Evolutionary conservation across 2,888 invertebrate genomes (phyloP).

Genomic region (Drosophila pullipes): DNA sequence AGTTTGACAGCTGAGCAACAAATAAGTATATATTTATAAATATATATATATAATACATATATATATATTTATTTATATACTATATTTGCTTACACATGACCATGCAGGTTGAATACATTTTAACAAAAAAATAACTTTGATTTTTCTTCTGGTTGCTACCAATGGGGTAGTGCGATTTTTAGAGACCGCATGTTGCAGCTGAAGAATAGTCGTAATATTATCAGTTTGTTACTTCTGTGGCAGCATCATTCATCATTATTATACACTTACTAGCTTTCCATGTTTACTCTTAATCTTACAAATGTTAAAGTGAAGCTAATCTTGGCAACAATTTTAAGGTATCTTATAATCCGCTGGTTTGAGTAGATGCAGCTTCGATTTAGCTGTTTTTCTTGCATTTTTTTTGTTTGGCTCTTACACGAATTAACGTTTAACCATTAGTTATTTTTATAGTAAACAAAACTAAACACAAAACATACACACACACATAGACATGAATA

Average conservation of each 20-base stretch:
- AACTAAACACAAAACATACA: constrained; percentile 22
- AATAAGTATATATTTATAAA: constrained; percentile 28
- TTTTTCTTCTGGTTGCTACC: background rate
- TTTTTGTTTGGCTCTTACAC: constrained; percentile 2
- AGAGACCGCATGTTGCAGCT: background rate
- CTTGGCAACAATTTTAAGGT: background rate
- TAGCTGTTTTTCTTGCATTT: constrained; percentile 16
- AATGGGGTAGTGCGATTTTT: constrained; percentile 3
- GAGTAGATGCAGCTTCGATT: background rate
- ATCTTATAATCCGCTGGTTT: background rate
- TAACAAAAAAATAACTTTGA: constrained; percentile 30
- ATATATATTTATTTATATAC: background rate
- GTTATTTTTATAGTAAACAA: constrained; percentile 52
- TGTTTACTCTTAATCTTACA: background rate
- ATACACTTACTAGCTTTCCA: background rate
- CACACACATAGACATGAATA: background rate
- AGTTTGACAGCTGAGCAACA: constrained; percentile 75
- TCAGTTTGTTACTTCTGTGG: background rate
- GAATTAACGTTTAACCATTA: constrained; percentile 55
- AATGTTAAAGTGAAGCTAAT: background rate
- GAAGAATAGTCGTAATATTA: too few relatives aligned
- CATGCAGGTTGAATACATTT: constrained; percentile 51
- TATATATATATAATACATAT: constrained; percentile 5
- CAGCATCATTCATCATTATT: background rate
- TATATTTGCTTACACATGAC: constrained; percentile 11